A percentile compares a stretch with the other conserved stretches of the same genome.
Conservation (phyloP, 2,888 invertebrate genomes). For the Hyles lineata region DNA sequence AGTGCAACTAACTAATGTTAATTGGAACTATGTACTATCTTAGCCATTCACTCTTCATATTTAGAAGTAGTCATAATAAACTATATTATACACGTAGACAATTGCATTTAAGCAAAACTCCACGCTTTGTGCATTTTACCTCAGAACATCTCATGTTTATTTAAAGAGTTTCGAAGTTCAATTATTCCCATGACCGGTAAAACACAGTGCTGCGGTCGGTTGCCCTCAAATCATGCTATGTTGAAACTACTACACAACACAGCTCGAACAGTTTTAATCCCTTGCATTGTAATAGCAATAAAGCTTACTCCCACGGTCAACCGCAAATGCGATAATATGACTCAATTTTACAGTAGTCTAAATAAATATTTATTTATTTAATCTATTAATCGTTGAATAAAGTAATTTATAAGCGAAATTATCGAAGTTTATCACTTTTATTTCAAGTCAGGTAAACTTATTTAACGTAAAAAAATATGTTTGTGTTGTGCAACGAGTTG, state of each 20-base stretch:
- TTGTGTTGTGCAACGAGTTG: too few species aligned
- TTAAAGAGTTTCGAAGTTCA: conserved; percentile 36
- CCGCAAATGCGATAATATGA: not conserved
- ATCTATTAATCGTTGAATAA: not conserved
- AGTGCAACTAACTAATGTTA: too few species aligned
- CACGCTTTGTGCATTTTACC: not conserved
- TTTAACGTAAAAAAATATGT: not conserved
- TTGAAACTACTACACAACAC: conserved; percentile 44
- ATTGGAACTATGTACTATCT: too few species aligned
- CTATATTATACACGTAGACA: not conserved
- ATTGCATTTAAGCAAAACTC: conserved; percentile 45
- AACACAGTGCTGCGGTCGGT: conserved; percentile 43
- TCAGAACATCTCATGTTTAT: conserved; percentile 43
- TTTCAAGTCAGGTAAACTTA: too few species aligned
- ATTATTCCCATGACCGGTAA: conserved; percentile 63
- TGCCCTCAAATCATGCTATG: conserved; percentile 51
- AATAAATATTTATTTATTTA: too few species aligned
- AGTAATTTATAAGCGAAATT: too few species aligned
- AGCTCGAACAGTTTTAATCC: conserved; percentile 43
- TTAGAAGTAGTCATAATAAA: not conserved
- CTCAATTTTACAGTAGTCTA: too few species aligned
- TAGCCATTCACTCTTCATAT: too few species aligned
- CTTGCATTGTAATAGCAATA: conserved; percentile 21
- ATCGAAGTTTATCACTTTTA: too few species aligned
- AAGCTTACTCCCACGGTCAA: conserved; percentile 28